Conservation (phyloP, 2,113 vertebrate genomes). For the Falcunculus frontatus region DNA sequence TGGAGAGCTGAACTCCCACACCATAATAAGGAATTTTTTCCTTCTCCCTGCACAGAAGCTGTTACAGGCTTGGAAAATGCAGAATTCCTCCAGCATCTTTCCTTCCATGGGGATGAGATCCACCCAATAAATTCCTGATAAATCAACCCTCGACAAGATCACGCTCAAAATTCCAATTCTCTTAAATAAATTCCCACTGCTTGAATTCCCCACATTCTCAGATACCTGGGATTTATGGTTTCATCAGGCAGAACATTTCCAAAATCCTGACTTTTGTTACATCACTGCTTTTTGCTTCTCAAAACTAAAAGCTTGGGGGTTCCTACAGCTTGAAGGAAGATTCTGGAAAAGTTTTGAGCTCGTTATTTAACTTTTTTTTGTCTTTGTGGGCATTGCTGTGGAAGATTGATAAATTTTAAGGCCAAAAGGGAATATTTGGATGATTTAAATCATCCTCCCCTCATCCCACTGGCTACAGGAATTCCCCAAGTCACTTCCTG, state of each 20-base stretch:
- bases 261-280: background rate
- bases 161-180: background rate
- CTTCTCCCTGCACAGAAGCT: background rate
- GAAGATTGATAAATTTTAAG: background rate
- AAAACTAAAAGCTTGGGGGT: background rate
- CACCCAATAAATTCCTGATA: background rate
- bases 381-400: background rate
- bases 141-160: background rate
- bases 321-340: background rate
- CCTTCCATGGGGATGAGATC: background rate
- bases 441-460: background rate
- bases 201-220: background rate
- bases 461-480: background rate
- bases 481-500: background rate
- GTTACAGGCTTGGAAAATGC: background rate
- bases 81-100: background rate
- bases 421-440: background rate
- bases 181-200: background rate
- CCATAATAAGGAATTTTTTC: background rate
- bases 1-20: too few species aligned
- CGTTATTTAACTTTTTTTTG: background rate
- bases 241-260: background rate
- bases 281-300: background rate
- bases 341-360: background rate
- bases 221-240: background rate